Conservation (phyloP, 1,140 invertebrate species). For the Papilio xuthus region DNA sequence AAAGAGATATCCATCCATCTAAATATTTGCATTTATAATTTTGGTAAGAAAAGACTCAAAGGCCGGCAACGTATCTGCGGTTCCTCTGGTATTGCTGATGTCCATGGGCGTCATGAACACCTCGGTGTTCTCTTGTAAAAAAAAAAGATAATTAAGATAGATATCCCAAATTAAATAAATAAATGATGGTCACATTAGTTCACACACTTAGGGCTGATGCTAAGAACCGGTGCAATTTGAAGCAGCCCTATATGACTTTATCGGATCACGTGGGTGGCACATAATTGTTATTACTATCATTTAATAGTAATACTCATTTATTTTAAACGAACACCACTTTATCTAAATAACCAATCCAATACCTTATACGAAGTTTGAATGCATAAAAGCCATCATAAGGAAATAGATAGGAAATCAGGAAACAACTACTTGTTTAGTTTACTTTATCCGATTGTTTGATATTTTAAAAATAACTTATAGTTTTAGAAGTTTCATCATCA, state of each 20-base stretch:
- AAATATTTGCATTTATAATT: too few species aligned
- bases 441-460: too few species aligned
- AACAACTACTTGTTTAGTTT: neutral
- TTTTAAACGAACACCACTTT: neutral
- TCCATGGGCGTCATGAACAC: too few species aligned
- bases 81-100: too few species aligned
- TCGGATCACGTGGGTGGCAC: conserved; percentile 10
- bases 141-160: neutral
- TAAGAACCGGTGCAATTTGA: conserved; percentile 24
- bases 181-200: neutral
- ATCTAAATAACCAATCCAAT: neutral
- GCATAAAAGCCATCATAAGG: neutral
- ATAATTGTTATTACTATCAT: conserved; percentile 18
- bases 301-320: conserved; percentile 19
- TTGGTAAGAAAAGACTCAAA: too few species aligned
- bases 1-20: too few species aligned
- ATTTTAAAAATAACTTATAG: too few species aligned
- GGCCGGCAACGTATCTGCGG: too few species aligned
- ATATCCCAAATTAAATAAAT: neutral
- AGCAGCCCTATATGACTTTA: conserved; percentile 21
- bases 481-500: too few species aligned
- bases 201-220: conserved; percentile 27
- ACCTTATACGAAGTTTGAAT: neutral
- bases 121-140: too few species aligned
- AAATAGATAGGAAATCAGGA: neutral